Conservation (phyloP, 2,888 invertebrate genomes). For the Epirrhoe alternata region DNA sequence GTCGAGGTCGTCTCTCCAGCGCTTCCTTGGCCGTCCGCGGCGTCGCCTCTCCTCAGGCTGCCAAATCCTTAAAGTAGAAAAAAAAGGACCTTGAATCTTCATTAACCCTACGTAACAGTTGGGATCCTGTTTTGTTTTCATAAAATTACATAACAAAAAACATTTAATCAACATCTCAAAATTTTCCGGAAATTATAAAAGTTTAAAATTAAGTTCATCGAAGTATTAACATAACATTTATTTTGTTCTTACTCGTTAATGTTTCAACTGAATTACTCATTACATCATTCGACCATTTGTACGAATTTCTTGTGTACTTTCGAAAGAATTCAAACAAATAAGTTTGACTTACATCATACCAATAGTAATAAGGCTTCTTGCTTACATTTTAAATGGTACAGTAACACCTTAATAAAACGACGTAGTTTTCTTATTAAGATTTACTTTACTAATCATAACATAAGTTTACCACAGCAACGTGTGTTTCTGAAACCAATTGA, state of each 20-base stretch:
- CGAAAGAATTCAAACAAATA: neutral
- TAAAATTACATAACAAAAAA: neutral
- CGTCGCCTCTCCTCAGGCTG: no score
- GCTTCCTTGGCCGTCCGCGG: no score
- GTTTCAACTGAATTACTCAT: neutral
- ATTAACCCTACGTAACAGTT: neutral
- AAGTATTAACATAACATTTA: constrained; percentile 9
- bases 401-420: no score
- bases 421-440: no score
- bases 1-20: no score
- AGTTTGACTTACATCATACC: constrained; percentile 2
- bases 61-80: neutral
- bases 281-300: constrained; percentile 4
- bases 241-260: neutral
- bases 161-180: neutral
- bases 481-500: neutral
- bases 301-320: constrained; percentile 5
- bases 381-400: neutral
- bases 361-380: neutral
- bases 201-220: neutral
- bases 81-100: neutral
- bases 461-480: no score
- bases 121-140: constrained; percentile 17
- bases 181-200: neutral
- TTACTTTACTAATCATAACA: no score